Evolutionary conservation across 2,888 invertebrate genomes (phyloP).

Genomic region (Sminthurinus aureus): DNA sequence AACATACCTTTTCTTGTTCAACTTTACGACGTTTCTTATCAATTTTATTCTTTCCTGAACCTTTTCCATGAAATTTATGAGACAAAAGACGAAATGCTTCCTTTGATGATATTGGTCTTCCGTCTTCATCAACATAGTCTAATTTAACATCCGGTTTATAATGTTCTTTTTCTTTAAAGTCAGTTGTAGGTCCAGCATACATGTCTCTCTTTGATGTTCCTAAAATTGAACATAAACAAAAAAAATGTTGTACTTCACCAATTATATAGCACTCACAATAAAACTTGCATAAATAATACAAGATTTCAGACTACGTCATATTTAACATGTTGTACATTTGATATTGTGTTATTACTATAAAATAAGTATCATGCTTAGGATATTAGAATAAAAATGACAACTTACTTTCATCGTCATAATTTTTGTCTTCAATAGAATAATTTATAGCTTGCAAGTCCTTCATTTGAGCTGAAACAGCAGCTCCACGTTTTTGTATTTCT

Average conservation of each 20-base stretch:
- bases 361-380: no score
- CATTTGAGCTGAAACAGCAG: conserved; percentile 70
- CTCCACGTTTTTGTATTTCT: conserved; percentile 76
- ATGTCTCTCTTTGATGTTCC: conserved; percentile 69
- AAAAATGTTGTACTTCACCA: no score
- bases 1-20: conserved; percentile 84
- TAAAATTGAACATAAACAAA: no score
- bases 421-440: conserved; percentile 82
- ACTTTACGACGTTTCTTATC: conserved; percentile 95
- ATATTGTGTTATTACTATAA: no score
- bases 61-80: conserved; percentile 99
- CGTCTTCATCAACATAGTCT: conserved; percentile 97
- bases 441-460: conserved; percentile 80
- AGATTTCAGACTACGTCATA: no score
- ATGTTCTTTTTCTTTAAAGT: conserved; percentile 89
- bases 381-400: no score
- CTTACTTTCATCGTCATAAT: conserved; percentile 77
- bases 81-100: conserved; percentile 92
- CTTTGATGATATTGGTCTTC: conserved; percentile 88
- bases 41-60: conserved; percentile 96
- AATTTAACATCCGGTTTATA: conserved; percentile 94
- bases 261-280: no score
- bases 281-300: no score
- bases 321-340: no score
- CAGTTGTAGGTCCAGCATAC: conserved; percentile 83